phyloP scores from a whole-genome alignment of 2,888 invertebrate genomes.

The Resseliella maxima region DNA sequence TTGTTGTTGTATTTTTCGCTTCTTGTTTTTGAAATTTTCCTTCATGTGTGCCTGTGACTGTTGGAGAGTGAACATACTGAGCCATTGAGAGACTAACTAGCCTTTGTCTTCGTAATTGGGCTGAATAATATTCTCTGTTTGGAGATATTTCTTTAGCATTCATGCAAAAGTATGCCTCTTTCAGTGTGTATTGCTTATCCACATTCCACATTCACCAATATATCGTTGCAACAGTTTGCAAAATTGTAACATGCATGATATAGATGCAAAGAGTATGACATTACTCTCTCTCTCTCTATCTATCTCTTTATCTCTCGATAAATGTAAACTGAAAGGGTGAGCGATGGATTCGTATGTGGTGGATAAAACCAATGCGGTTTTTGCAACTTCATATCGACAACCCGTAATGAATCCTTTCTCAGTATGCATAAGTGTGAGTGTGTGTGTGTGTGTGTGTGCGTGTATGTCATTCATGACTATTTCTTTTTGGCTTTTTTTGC shows the following conservation, averaged over 20 bases:
- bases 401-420: neutral
- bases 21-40: no score
- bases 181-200: neutral
- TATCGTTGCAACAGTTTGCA: no score
- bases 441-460: neutral
- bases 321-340: neutral
- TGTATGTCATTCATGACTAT: no score
- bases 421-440: neutral
- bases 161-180: neutral
- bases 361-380: conserved; percentile 11
- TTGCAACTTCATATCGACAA: neutral
- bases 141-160: neutral
- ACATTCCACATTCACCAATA: neutral
- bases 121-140: conserved; percentile 30
- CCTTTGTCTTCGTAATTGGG: conserved; percentile 35
- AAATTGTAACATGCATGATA: no score
- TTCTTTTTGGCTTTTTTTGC: neutral
- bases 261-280: no score
- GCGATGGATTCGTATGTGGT: neutral
- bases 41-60: neutral
- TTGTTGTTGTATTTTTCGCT: no score
- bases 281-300: no score
- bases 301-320: neutral
- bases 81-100: neutral
- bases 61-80: neutral